Base-by-base conservation (phyloP, 2,888 invertebrate genomes). In the Pterostichus madidus region DNA sequence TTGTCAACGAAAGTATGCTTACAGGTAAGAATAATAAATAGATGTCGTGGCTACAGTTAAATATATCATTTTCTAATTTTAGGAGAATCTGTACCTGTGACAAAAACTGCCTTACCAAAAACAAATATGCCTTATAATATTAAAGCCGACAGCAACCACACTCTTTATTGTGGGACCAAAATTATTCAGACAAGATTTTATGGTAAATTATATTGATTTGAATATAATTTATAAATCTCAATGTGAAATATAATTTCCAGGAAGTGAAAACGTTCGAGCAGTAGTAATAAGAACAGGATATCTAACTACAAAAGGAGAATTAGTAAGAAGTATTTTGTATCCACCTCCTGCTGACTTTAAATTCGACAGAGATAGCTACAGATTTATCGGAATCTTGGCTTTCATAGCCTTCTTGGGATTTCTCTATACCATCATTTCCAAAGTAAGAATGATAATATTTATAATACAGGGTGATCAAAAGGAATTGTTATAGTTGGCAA, bases 301-400 rank as follows among this genome's bases (percentile, higher is more conserved):
- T 91, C 93, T 94, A 86, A 99, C 99, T 0, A 95, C 96, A 84
- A 99, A 99, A 89, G 96, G 96, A 0, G 88, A 89, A 85, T 90
- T 99, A 5, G 97, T 99, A 0, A 93, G 98, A 17, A 97, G 98
- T 35, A 99, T 99, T 85, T 91, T 99, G 86, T 98, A 97, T 89
- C 99, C 99, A 0, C 97, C 97, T 49, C 98, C 98, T 0, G 96
- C 98, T 0, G 98, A 98, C 89, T 98, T 98, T 91, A 97, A 98
- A 90, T 98, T 99, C 89, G 97, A 98, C 88, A 93, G 95, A 64
- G 98, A 99, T 89, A 97, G 98, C 0, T 97, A 97, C 90, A 96
- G 96, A 89, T 98, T 97, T 89, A 96, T 98, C 79, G 92, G 94
- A 83, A 93, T 97, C 35, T 90, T 99, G 53, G 95, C 95, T 0